A percentile compares a stretch with the other conserved stretches of the same genome.
phyloP scores from a whole-genome alignment of 1,140 invertebrate genomes.

The Eubasilissa regina region DNA sequence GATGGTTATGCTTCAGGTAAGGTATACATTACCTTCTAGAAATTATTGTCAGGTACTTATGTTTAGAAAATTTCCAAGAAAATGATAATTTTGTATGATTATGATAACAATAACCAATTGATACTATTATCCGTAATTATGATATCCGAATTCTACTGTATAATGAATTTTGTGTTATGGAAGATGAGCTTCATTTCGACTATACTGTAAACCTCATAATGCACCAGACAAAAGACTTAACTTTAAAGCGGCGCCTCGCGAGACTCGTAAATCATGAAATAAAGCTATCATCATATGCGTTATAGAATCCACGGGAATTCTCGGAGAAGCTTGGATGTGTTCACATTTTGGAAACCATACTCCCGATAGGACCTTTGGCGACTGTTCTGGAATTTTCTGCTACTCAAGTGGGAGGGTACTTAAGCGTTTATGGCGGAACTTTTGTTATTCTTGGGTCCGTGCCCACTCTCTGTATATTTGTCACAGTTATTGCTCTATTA shows the following conservation, averaged over 20 bases:
- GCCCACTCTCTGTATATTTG: conserved; percentile 50
- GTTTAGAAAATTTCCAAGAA: no score
- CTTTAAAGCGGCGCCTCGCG: not conserved
- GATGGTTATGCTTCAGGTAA: no score
- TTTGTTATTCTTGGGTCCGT: conserved; percentile 53
- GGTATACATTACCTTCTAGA: no score
- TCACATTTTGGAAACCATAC: conserved; percentile 25
- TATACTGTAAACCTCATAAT: not conserved
- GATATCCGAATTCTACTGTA: no score
- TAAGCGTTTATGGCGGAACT: conserved; percentile 46
- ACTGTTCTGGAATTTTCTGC: conserved; percentile 17
- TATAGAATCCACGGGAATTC: not conserved
- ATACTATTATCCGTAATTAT: no score
- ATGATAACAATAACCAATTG: no score
- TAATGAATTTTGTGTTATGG: no score
- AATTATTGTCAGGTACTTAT: no score
- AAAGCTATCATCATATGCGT: conserved; percentile 17
- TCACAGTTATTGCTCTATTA: conserved; percentile 59
- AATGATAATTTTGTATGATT: no score
- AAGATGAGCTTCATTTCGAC: no score
- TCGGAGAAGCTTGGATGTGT: conserved; percentile 3
- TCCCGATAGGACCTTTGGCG: conserved; percentile 19
- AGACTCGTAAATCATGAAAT: not conserved
- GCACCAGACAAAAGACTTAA: not conserved
- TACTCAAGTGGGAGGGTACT: conserved; percentile 27